A percentile compares a stretch with the other conserved stretches of the same genome.
phyloP scores from a whole-genome alignment of 2,113 vertebrate species.

The Cnemophilus loriae region DNA sequence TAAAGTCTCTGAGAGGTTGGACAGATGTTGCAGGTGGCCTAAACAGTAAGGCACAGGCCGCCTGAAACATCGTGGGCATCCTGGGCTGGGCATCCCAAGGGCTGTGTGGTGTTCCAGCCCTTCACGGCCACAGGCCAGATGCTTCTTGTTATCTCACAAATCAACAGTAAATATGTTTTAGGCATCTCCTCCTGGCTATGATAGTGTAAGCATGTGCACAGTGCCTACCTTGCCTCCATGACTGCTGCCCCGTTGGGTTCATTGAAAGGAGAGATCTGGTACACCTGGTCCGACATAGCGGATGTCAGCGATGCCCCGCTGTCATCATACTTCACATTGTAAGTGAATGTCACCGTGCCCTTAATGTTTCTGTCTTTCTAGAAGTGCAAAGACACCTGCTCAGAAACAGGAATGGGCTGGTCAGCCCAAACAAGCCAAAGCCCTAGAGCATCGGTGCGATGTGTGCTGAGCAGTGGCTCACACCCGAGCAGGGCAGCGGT shows the following conservation, averaged over 20 bases:
- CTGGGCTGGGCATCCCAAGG: not conserved
- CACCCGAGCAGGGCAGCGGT: rapidly evolving
- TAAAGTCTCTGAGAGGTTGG: not conserved
- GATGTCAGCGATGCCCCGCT: constrained; percentile 60
- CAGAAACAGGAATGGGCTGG: rapidly evolving
- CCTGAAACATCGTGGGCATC: not conserved
- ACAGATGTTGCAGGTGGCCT: not conserved
- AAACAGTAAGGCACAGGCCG: not conserved
- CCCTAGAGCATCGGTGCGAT: rapidly evolving
- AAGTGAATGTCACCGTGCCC: constrained; percentile 70
- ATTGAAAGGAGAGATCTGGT: constrained; percentile 77
- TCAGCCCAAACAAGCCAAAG: not conserved
- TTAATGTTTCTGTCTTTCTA: constrained; percentile 75
- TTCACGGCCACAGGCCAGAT: not conserved
- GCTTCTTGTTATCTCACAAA: not conserved
- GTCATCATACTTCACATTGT: constrained; percentile 71
- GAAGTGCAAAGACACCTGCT: not conserved
- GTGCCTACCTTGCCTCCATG: constrained; percentile 75
- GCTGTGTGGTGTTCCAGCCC: rapidly evolving
- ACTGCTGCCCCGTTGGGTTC: constrained; percentile 69
- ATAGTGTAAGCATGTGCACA: not conserved
- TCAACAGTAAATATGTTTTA: not conserved
- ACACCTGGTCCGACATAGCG: constrained; percentile 71
- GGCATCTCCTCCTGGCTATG: not conserved
- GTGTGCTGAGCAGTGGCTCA: not conserved